phyloP scores from a whole-genome alignment of 1,140 invertebrate genomes.

The Mya arenaria region DNA sequence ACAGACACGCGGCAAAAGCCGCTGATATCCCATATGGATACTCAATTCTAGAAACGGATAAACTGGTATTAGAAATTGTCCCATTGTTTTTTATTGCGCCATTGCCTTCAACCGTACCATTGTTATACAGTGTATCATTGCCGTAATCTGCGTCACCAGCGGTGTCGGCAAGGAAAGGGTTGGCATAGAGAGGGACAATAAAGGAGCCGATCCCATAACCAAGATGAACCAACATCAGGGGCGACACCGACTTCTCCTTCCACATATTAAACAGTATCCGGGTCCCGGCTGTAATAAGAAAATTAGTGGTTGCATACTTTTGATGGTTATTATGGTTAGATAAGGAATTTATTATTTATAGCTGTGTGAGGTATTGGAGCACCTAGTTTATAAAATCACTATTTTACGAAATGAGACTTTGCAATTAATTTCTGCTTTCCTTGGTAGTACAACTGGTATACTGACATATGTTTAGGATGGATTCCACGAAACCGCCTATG shows the following conservation, averaged over 20 bases:
- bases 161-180: slow-evolving; percentile 62
- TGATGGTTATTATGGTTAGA: too few relatives aligned
- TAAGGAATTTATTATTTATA: too few relatives aligned
- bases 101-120: not conserved
- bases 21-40: slow-evolving; percentile 61
- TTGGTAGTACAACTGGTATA: not conserved
- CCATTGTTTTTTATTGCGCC: too few relatives aligned
- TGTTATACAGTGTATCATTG: not conserved
- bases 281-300: slow-evolving; percentile 64
- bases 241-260: slow-evolving; percentile 58
- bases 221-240: slow-evolving; percentile 65
- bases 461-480: slow-evolving; percentile 63
- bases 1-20: slow-evolving; percentile 27
- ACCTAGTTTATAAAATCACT: too few relatives aligned
- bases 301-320: too few relatives aligned
- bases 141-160: not conserved
- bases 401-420: too few relatives aligned
- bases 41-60: slow-evolving; percentile 65
- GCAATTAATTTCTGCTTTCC: too few relatives aligned
- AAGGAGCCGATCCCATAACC: slow-evolving; percentile 72
- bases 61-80: too few relatives aligned
- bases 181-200: slow-evolving; percentile 64
- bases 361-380: too few relatives aligned
- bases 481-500: slow-evolving; percentile 59
- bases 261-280: slow-evolving; percentile 65